Conservation (phyloP, 2,888 invertebrate genomes). For the Eupeodes luniger region DNA sequence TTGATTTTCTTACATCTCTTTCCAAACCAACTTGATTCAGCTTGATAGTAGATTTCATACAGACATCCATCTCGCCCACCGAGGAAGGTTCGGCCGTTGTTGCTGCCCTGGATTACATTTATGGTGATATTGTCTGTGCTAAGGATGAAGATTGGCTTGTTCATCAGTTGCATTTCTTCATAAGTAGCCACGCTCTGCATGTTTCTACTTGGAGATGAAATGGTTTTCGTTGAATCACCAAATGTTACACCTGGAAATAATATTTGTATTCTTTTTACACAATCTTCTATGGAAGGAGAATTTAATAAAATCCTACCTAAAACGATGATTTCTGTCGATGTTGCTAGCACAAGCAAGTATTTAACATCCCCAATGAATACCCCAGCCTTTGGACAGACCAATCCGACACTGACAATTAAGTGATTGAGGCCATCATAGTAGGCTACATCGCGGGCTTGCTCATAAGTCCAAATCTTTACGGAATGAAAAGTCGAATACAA, state of each 20-base stretch:
- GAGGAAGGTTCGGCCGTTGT: slow-evolving; percentile 95
- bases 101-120: slow-evolving; percentile 91
- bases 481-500: background rate
- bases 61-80: slow-evolving; percentile 97
- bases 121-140: slow-evolving; percentile 95
- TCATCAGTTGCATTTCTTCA: slow-evolving; percentile 94
- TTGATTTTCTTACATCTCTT: slow-evolving; percentile 97
- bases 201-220: slow-evolving; percentile 79
- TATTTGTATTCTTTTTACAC: too few species aligned
- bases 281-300: background rate
- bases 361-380: slow-evolving; percentile 96
- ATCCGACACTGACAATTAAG: slow-evolving; percentile 96
- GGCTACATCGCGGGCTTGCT: slow-evolving; percentile 96
- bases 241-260: slow-evolving; percentile 81
- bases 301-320: slow-evolving; percentile 78
- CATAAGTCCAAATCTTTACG: slow-evolving; percentile 92
- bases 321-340: slow-evolving; percentile 95
- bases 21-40: slow-evolving; percentile 96
- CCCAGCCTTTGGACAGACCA: slow-evolving; percentile 94
- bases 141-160: slow-evolving; percentile 96
- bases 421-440: slow-evolving; percentile 98
- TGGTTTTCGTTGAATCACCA: slow-evolving; percentile 80
- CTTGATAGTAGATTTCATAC: slow-evolving; percentile 97
- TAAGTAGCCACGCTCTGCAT: slow-evolving; percentile 80
- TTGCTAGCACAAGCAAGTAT: slow-evolving; percentile 95